Conservation (phyloP, 1,140 invertebrate species). For the Ceratosolen solmsi region DNA sequence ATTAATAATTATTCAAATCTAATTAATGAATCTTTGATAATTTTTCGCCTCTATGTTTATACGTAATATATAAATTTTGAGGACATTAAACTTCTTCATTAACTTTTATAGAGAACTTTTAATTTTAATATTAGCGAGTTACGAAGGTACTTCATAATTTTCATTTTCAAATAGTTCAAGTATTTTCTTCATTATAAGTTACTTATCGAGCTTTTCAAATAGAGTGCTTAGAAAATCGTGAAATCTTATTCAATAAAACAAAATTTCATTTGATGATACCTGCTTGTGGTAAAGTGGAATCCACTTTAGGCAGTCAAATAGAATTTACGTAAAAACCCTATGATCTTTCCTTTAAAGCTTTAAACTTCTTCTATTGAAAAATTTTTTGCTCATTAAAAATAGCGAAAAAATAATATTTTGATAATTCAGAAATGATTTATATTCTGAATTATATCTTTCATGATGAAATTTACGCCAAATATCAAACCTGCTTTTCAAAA, state of each 20-base stretch:
- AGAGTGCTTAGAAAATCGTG: background rate
- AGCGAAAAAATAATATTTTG: no score
- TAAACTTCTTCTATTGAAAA: background rate
- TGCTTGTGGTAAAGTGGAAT: background rate
- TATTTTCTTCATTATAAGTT: conserved; percentile 4
- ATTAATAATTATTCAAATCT: background rate
- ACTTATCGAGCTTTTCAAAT: background rate
- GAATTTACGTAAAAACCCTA: background rate
- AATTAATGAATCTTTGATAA: background rate
- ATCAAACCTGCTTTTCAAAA: no score
- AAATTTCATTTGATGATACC: background rate
- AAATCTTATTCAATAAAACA: background rate
- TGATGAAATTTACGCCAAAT: no score
- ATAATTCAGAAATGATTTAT: no score
- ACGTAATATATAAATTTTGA: no score
- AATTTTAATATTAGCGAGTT: conserved; percentile 1
- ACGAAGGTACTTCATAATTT: background rate
- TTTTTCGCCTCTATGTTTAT: background rate
- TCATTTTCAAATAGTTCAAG: conserved; percentile 7
- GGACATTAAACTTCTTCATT: background rate
- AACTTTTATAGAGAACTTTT: background rate
- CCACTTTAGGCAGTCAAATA: no score
- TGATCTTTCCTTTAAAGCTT: background rate
- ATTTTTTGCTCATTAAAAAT: background rate
- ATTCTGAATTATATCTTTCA: no score